Evolutionary conservation across 37 sponge, comb jelly and placozoan species (phyloP).

Genomic region (Crambe crambe): DNA sequence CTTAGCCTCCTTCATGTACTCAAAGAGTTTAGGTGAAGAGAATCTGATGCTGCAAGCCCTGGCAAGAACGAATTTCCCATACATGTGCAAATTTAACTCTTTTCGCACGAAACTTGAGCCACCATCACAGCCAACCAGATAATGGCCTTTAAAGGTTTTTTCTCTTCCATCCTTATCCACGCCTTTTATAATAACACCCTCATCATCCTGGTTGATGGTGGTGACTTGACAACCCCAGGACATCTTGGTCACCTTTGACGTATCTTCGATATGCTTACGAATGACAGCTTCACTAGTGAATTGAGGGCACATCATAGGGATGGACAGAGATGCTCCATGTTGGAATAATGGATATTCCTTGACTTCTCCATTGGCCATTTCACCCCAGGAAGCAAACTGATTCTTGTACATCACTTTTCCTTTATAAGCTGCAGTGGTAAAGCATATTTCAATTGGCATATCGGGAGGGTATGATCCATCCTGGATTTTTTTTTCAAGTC

Average conservation of each 20-base stretch:
- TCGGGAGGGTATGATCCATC: constrained; percentile 52
- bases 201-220: constrained; percentile 48
- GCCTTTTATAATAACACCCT: constrained; percentile 46
- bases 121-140: constrained; percentile 72
- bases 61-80: constrained; percentile 62
- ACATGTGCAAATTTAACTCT: constrained; percentile 48
- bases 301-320: constrained; percentile 63
- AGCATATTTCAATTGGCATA: background rate
- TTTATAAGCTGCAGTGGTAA: background rate
- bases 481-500: constrained; percentile 44
- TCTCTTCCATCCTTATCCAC: constrained; percentile 1
- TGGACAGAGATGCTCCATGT: constrained; percentile 14
- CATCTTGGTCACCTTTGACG: constrained; percentile 15
- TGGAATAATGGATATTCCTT: constrained; percentile 28
- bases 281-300: constrained; percentile 56
- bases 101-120: constrained; percentile 61
- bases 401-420: constrained; percentile 2
- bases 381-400: constrained; percentile 57
- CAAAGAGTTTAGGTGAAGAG: constrained; percentile 43
- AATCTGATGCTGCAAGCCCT: constrained; percentile 61
- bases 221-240: constrained; percentile 51
- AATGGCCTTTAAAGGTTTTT: constrained; percentile 45
- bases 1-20: background rate
- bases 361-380: constrained; percentile 30
- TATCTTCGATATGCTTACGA: constrained; percentile 39